These are phyloP conservation scores for Eulemur macaco DNA, from an alignment of 2,113 vertebrate genomes.

Conservation along the genomic window DNA sequence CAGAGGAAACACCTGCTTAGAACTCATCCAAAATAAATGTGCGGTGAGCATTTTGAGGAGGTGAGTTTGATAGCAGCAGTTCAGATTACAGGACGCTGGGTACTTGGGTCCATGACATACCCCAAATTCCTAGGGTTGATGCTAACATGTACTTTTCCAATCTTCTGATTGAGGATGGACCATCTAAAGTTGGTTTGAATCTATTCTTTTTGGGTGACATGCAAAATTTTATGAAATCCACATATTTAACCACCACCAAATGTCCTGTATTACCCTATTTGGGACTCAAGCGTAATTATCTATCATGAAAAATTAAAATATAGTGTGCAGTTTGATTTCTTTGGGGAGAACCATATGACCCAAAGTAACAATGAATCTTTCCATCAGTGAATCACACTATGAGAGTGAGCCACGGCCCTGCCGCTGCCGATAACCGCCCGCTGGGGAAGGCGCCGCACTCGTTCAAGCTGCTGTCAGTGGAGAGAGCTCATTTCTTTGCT, in stretches of 20 bases:
- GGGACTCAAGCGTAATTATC: background rate
- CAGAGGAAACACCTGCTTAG: constrained; percentile 85
- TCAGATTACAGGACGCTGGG: constrained; percentile 47
- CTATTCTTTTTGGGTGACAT: background rate
- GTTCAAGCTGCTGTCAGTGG: background rate
- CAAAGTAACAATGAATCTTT: background rate
- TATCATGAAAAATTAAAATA: background rate
- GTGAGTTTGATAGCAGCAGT: constrained; percentile 43
- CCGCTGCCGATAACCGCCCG: too few species aligned
- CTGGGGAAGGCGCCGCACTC: background rate
- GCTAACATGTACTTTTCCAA: constrained; percentile 20
- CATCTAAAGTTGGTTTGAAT: constrained; percentile 9
- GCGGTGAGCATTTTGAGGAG: constrained; percentile 47
- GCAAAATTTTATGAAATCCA: background rate
- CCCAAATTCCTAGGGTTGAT: background rate
- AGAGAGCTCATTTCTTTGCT: background rate
- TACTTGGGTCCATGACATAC: background rate
- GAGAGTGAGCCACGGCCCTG: background rate
- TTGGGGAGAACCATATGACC: background rate
- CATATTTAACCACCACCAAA: background rate
- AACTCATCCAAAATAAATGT: constrained; percentile 77
- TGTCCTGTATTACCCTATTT: background rate
- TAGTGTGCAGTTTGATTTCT: background rate
- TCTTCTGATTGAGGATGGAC: constrained; percentile 40
- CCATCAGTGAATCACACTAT: background rate